Percentiles rank a stretch among this genome's conserved stretches.
phyloP scores from a whole-genome alignment of 2,113 vertebrate species.

The Geococcyx californianus region DNA sequence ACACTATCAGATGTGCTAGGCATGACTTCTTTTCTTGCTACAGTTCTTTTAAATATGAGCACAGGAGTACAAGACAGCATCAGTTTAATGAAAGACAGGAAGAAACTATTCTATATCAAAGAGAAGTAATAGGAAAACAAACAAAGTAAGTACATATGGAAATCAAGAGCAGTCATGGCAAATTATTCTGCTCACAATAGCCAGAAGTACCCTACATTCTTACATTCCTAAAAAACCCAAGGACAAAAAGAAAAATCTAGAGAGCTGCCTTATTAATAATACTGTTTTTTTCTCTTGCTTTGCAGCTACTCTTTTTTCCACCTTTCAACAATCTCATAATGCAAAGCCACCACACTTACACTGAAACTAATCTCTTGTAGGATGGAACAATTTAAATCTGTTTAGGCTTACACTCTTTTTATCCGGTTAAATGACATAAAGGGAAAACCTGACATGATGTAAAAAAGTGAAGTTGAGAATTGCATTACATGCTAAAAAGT shows the following conservation, averaged over 20 bases:
- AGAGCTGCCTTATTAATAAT: not conserved
- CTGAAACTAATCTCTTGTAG: not conserved
- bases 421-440: not conserved
- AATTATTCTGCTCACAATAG: slow-evolving; percentile 11
- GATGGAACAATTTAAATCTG: not conserved
- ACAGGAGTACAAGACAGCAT: not conserved
- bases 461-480: not conserved
- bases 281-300: not conserved
- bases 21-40: slow-evolving; percentile 40
- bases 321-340: not conserved
- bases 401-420: not conserved
- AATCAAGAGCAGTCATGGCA: slow-evolving; percentile 29
- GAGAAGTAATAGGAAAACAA: slow-evolving; percentile 46
- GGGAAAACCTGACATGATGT: not conserved
- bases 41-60: not conserved
- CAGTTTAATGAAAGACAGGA: slow-evolving; percentile 61
- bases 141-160: slow-evolving; percentile 33
- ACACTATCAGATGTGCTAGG: slow-evolving; percentile 53
- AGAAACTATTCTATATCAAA: slow-evolving; percentile 60
- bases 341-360: not conserved
- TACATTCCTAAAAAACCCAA: not conserved
- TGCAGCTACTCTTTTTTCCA: not conserved
- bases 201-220: not conserved
- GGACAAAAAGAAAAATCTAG: not conserved
- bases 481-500: not conserved